Evolutionary conservation across 2,113 vertebrate genomes (phyloP), one percentile per base, ranked within the genome.

Genomic region (Azemiops feae): DNA sequence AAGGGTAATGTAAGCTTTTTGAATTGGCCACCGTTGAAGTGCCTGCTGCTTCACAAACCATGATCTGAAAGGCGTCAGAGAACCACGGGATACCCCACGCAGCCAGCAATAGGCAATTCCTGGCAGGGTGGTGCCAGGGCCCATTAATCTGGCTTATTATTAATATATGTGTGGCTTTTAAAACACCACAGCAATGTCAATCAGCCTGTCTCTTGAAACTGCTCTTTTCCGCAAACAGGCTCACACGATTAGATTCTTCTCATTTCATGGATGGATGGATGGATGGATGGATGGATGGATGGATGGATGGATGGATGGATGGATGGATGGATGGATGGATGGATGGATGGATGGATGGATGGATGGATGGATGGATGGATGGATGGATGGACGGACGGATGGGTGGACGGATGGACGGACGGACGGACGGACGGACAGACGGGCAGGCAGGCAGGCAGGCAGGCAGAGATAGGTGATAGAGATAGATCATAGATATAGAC

Each of bases 241-340:
- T 97, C 97, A 97, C 96, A 97, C 97, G 97, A 97, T 97, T 98
- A 97, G 97, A 97, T 97, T 97, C 96, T 97, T 97, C 97, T 98
- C 97, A 97, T 97, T 98, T 97, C 97, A 97, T 97, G 2, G 55
- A 55, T 55, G 8, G 22, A 58, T 58, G 6, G 22, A 58, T 9
- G 7, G 58, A 60, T 58, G 3, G 57, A 10, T 58, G 0, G 23
- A 9, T 58, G 1, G 23, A 9, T 58, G 0, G 23, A 9, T 58
- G 0, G 22, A 10, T 27, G 1, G 23, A 58, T 25, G 0, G 57
- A 58, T 25, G 1, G 55, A 57, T 23, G 0, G 55, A 57, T 57
- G 2, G 55, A 22, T 57, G 2, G 55, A 57, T 57, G 23, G 5
- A 57, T 57, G 23, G 55, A 57, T 6, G 23, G 55, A 57, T 57